Percentiles rank a stretch among this genome's conserved stretches.
These are phyloP conservation scores for Miniopterus natalensis DNA, from an alignment of 2,113 vertebrate species.

Conservation along the genomic window DNA sequence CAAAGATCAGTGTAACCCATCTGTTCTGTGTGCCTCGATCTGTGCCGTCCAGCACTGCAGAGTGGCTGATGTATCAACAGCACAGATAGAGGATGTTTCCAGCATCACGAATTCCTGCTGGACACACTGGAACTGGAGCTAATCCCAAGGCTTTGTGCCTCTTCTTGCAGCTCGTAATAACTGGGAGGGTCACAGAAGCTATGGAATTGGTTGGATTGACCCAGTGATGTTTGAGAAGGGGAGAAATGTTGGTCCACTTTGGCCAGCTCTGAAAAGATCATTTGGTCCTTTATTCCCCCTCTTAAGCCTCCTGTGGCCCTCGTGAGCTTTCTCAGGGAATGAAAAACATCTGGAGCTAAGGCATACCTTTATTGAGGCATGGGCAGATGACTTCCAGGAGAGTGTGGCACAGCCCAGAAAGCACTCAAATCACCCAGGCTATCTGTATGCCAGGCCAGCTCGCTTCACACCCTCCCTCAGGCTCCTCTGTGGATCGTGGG, in stretches of 20 bases:
- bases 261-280: background rate
- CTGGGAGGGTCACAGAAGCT: background rate
- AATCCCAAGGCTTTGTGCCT: background rate
- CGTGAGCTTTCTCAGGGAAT: background rate
- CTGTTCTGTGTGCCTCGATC: background rate
- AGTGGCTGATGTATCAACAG: background rate
- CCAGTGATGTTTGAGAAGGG: background rate
- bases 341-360: background rate
- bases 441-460: background rate
- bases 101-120: background rate
- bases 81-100: background rate
- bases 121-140: too few relatives aligned
- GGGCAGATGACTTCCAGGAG: background rate
- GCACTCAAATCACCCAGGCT: background rate
- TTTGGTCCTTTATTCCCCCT: background rate
- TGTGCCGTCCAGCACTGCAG: background rate
- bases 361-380: background rate
- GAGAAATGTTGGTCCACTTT: background rate
- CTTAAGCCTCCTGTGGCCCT: background rate
- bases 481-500: background rate
- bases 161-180: background rate
- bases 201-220: background rate
- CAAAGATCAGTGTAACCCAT: background rate
- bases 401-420: background rate
- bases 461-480: rapidly evolving